Evolutionary conservation across 2,797 vertebrate species (phyloP).

Genomic region (Acanthurus tractus): DNA sequence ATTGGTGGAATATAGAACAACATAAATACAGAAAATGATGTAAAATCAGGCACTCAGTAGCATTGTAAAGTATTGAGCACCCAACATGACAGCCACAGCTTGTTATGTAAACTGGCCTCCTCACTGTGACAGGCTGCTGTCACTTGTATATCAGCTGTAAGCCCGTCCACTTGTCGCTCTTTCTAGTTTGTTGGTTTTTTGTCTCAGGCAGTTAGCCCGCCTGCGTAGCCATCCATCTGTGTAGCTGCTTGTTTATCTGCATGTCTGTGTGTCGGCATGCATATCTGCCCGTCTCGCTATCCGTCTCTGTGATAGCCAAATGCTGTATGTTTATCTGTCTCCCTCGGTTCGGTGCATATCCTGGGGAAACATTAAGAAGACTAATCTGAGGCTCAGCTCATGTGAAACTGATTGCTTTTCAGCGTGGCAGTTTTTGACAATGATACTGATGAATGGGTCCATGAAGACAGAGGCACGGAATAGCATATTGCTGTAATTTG

Average conservation of each 20-base stretch:
- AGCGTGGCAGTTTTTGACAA: slow-evolving; percentile 47
- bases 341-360: slow-evolving; percentile 23
- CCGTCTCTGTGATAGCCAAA: slow-evolving; percentile 50
- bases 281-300: slow-evolving; percentile 29
- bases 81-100: slow-evolving; percentile 6
- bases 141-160: slow-evolving; percentile 28
- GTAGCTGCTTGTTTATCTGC: slow-evolving; percentile 32
- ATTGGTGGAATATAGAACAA: background rate
- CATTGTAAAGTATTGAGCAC: slow-evolving; percentile 10
- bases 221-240: slow-evolving; percentile 49
- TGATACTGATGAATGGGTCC: slow-evolving; percentile 69
- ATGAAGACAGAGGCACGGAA: slow-evolving; percentile 44
- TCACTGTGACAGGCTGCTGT: slow-evolving; percentile 30
- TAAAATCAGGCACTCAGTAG: background rate
- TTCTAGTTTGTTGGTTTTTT: slow-evolving; percentile 27
- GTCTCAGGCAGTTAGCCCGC: slow-evolving; percentile 27
- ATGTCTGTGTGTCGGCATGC: slow-evolving; percentile 37
- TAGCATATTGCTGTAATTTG: slow-evolving; percentile 42
- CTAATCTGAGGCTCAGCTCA: slow-evolving; percentile 64
- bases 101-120: slow-evolving; percentile 42
- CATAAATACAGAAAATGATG: background rate
- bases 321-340: slow-evolving; percentile 27
- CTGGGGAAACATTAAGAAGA: slow-evolving; percentile 58
- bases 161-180: slow-evolving; percentile 42
- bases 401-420: slow-evolving; percentile 72